Conservation (phyloP, 2,797 vertebrate species). For the Micropoecilia bifurca region DNA sequence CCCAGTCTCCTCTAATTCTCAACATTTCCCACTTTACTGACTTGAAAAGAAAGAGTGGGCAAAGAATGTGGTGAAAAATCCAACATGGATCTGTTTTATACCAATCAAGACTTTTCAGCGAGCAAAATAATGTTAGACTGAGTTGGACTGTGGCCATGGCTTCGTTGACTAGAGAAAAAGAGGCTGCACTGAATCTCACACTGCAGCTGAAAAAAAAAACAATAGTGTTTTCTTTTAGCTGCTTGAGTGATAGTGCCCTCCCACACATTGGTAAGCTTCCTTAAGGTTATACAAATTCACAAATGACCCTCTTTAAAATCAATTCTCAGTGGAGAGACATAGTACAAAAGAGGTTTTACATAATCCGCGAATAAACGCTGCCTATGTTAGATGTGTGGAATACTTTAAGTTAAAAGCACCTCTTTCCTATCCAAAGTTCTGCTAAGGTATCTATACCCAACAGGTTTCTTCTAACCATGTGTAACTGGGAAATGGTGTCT, state of each 20-base stretch:
- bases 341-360: slow-evolving; percentile 27
- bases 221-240: slow-evolving; percentile 27
- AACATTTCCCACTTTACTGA: slow-evolving; percentile 50
- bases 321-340: slow-evolving; percentile 26
- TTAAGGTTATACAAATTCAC: slow-evolving; percentile 43
- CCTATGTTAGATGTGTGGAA: slow-evolving; percentile 41
- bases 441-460: not conserved
- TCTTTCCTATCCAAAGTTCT: slow-evolving; percentile 24
- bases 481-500: no score
- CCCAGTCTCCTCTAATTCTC: slow-evolving; percentile 56
- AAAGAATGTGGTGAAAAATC: slow-evolving; percentile 58
- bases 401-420: slow-evolving; percentile 23
- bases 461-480: not conserved
- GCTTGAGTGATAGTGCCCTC: slow-evolving; percentile 22
- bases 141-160: slow-evolving; percentile 50
- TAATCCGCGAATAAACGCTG: slow-evolving; percentile 39
- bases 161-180: slow-evolving; percentile 27
- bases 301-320: slow-evolving; percentile 44
- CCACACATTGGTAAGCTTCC: slow-evolving; percentile 35
- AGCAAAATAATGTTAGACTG: slow-evolving; percentile 52
- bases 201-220: slow-evolving; percentile 15
- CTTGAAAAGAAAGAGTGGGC: slow-evolving; percentile 47
- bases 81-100: slow-evolving; percentile 66
- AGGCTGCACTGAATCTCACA: slow-evolving; percentile 44
- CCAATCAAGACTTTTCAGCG: slow-evolving; percentile 56